Conservation (phyloP, 1,140 invertebrate genomes). For the Diorhabda elongata region DNA sequence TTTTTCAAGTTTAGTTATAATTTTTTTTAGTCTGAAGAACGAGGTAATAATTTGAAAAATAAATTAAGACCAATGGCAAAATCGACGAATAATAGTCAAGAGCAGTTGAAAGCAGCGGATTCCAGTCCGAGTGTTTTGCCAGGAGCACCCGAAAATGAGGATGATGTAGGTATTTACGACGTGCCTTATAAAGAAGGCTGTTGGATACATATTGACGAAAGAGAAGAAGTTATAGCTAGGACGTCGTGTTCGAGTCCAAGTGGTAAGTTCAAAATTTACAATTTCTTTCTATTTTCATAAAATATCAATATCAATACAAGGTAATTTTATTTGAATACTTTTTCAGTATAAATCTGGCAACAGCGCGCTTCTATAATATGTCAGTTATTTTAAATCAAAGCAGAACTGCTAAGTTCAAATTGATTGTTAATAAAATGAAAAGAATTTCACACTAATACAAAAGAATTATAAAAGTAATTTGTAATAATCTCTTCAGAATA, state of each 20-base stretch:
- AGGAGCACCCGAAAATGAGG: conserved; percentile 61
- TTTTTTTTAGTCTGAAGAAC: conserved; percentile 65
- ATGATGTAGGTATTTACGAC: conserved; percentile 62
- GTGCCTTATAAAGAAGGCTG: conserved; percentile 65
- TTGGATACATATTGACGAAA: conserved; percentile 74
- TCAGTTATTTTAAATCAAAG: too few relatives aligned
- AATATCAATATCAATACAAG: too few relatives aligned
- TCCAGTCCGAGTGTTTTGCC: conserved; percentile 63
- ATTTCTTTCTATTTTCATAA: background rate
- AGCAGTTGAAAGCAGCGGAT: conserved; percentile 63
- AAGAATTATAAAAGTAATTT: too few relatives aligned
- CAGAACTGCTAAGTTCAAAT: too few relatives aligned
- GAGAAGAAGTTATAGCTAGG: conserved; percentile 48
- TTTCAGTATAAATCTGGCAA: too few relatives aligned
- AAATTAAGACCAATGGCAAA: conserved; percentile 60
- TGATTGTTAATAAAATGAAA: too few relatives aligned
- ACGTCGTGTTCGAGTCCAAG: conserved; percentile 11
- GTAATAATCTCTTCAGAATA: too few relatives aligned
- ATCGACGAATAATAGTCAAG: conserved; percentile 68
- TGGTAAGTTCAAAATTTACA: background rate
- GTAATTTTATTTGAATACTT: too few relatives aligned
- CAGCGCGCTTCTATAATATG: too few relatives aligned
- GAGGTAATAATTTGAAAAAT: conserved; percentile 60
- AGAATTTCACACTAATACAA: too few relatives aligned
- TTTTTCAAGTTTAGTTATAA: background rate